Evolutionary conservation across 2,888 invertebrate genomes (phyloP).

Genomic region (Mythimna vitellina): DNA sequence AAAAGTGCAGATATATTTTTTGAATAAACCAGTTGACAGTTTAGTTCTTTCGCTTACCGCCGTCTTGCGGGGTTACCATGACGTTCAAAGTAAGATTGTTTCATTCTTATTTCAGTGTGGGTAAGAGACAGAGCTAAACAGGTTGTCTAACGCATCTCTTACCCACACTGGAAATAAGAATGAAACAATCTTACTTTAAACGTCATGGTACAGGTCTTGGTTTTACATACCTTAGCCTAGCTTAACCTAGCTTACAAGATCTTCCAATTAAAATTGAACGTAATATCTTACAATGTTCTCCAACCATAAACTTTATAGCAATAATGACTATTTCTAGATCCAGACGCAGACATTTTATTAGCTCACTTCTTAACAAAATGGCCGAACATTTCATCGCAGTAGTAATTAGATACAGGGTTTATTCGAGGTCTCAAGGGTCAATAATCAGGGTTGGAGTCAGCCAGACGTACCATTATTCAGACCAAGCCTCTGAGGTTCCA

Average conservation of each 20-base stretch:
- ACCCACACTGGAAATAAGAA: too few relatives aligned
- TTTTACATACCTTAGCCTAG: too few relatives aligned
- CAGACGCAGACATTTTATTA: slow-evolving; percentile 49
- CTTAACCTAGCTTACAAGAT: too few relatives aligned
- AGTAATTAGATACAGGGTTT: slow-evolving; percentile 59
- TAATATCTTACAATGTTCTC: slow-evolving; percentile 19
- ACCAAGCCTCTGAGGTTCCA: slow-evolving; percentile 18
- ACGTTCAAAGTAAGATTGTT: too few relatives aligned
- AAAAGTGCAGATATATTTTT: not conserved
- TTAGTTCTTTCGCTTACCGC: not conserved
- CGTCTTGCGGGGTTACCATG: too few relatives aligned
- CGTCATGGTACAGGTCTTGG: too few relatives aligned
- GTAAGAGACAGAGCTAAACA: too few relatives aligned
- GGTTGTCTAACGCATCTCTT: too few relatives aligned
- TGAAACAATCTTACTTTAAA: too few relatives aligned
- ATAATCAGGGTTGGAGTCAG: slow-evolving; percentile 51
- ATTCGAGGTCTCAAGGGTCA: slow-evolving; percentile 52
- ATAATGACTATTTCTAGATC: slow-evolving; percentile 46
- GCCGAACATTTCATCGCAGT: slow-evolving; percentile 45
- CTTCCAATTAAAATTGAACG: slow-evolving; percentile 34
- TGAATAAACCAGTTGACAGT: not conserved
- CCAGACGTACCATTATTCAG: slow-evolving; percentile 49
- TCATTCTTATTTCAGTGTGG: too few relatives aligned
- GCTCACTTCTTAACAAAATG: slow-evolving; percentile 48
- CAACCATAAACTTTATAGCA: slow-evolving; percentile 32